Base-by-base conservation (phyloP, 2,797 vertebrate species). In the Crenichthys baileyi region DNA sequence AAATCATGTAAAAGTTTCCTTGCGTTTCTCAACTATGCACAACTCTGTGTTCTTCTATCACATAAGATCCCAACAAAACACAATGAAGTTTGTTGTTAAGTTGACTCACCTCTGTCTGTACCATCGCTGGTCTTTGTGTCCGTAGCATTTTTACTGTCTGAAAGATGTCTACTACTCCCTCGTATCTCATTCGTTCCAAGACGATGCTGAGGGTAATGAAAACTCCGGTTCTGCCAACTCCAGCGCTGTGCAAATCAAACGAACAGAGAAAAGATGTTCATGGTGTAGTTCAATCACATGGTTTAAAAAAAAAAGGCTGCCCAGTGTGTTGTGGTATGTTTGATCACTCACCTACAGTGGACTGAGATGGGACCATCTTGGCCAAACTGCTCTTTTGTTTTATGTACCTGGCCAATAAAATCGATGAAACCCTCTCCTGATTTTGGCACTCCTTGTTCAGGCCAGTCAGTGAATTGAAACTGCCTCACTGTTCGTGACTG, bases 391-490 rank as follows among this genome's bases (percentile, higher is more conserved):
- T 99, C 98, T 95, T 99, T 99, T 80, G 98, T 99, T 98, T 99
- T 99, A 96, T 99, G 98, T 55, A 99, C 98, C 96, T 99, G 98
- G 88, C 98, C 98, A 13, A 99, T 99, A 94, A 99, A 99, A 92
- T 99, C 98, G 86, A 99, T 99, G 93, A 99, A 99, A 83, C 98
- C 98, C 95, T 99, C 98, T 93, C 98, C 98, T 79, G 98, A 99
- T 93, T 99, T 99, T 95, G 98, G 98, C 94, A 99, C 98, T 93
- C 98, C 98, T 97, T 99, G 98, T 82, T 99, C 98, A 53, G 98
- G 98, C 98, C 98, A 99, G 95, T 99, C 98, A 39, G 98, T 99
- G 94, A 99, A 99, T 95, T 99, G 98, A 95, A 99, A 99, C 94
- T 99, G 98, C 88, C 98, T 96, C 79, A 99, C 98, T 84, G 98